A percentile compares a stretch with the other conserved stretches of the same genome.
phyloP scores from a whole-genome alignment of 2,113 vertebrate genomes.

The Petromus typicus region DNA sequence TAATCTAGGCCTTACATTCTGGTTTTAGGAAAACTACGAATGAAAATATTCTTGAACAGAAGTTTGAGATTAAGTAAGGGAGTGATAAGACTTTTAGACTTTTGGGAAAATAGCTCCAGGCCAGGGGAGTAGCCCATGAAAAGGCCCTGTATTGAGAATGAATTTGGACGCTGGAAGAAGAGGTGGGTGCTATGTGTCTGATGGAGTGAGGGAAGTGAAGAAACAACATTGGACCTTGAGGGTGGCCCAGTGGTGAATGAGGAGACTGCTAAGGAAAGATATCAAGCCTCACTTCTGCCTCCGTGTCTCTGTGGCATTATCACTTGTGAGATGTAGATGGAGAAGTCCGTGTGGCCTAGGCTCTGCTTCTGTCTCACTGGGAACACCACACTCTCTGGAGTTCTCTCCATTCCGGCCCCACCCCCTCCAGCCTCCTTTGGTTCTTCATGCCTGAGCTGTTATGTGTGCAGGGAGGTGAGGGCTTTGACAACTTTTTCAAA shows the following conservation, averaged over 20 bases:
- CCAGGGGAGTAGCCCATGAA: not conserved
- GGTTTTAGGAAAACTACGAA: not conserved
- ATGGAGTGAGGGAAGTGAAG: not conserved
- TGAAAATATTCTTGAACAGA: not conserved
- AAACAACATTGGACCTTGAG: not conserved
- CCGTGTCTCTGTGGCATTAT: not conserved
- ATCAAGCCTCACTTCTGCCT: not conserved
- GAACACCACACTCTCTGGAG: fast-evolving
- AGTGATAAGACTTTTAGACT: not conserved
- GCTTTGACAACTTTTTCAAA: not conserved
- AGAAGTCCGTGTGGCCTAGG: not conserved
- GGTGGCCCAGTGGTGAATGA: not conserved
- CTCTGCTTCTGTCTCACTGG: too few species aligned
- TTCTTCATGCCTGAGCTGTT: too few species aligned
- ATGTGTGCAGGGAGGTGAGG: not conserved
- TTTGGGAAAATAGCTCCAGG: not conserved
- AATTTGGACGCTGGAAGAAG: not conserved
- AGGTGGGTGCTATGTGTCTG: fast-evolving
- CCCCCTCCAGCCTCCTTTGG: not conserved
- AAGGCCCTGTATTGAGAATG: not conserved
- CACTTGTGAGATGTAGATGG: not conserved
- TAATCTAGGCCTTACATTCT: not conserved
- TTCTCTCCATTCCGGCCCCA: not conserved
- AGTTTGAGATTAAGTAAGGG: not conserved
- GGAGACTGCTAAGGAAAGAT: not conserved